phyloP scores from a whole-genome alignment of 1,140 invertebrate genomes.

The Cylas formicarius region DNA sequence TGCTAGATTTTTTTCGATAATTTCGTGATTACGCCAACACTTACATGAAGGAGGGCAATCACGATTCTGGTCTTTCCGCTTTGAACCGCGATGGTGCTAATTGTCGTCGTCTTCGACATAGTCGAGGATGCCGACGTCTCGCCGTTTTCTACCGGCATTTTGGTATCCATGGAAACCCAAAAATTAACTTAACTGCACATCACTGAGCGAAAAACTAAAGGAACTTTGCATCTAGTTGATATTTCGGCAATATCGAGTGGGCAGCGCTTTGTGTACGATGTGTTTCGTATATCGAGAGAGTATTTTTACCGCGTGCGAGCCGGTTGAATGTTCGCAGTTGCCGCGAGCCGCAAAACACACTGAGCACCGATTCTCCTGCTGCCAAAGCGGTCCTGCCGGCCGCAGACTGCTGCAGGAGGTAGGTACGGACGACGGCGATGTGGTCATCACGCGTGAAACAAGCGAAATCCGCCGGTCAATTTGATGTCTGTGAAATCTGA shows the following conservation, averaged over 20 bases:
- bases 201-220: background rate
- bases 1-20: too few relatives aligned
- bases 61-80: conserved; percentile 80
- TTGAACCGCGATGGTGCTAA: conserved; percentile 86
- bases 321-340: conserved; percentile 18
- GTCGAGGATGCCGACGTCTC: conserved; percentile 25
- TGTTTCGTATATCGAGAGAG: conserved; percentile 14
- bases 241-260: conserved; percentile 5
- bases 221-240: background rate
- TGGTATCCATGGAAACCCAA: conserved; percentile 17
- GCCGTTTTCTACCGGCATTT: conserved; percentile 21
- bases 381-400: conserved; percentile 18
- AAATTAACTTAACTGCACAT: conserved; percentile 1
- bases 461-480: background rate
- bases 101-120: conserved; percentile 63
- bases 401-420: conserved; percentile 11
- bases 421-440: too few relatives aligned
- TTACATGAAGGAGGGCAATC: conserved; percentile 83
- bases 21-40: too few relatives aligned
- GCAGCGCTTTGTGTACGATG: conserved; percentile 8
- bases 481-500: background rate
- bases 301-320: conserved; percentile 18
- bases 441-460: conserved; percentile 16
- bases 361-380: conserved; percentile 17
- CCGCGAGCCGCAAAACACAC: conserved; percentile 33